Conservation (phyloP, 2,888 invertebrate species). For the Amblyteles armatorius region DNA sequence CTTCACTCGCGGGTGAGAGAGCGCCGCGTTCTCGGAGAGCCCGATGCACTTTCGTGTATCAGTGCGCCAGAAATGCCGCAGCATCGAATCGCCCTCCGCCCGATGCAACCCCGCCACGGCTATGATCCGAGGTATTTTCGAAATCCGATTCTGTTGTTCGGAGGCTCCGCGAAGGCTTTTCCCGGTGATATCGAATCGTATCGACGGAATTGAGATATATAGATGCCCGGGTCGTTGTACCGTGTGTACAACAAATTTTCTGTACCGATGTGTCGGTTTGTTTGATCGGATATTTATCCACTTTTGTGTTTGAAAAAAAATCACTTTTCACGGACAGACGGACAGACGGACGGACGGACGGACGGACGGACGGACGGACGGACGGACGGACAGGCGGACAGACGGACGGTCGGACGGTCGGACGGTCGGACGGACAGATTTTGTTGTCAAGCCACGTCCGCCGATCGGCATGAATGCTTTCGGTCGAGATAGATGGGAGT, state of each 20-base stretch:
- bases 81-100: constrained; percentile 32
- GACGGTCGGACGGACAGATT: background rate
- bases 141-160: constrained; percentile 46
- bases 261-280: background rate
- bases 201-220: background rate
- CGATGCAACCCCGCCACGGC: background rate
- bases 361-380: no score
- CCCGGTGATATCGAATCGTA: background rate
- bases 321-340: no score
- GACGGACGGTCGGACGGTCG: no score
- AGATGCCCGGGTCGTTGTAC: background rate
- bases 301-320: background rate
- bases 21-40: constrained; percentile 41
- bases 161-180: background rate
- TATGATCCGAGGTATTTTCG: constrained; percentile 47
- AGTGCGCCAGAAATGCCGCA: constrained; percentile 39
- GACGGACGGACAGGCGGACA: no score
- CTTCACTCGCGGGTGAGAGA: constrained; percentile 1
- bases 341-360: no score
- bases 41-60: constrained; percentile 56
- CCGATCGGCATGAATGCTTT: background rate
- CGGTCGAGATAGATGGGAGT: background rate
- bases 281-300: background rate
- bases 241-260: background rate
- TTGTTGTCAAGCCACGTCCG: background rate